A percentile compares a stretch with the other conserved stretches of the same genome.
Evolutionary conservation across 2,113 vertebrate species (phyloP).

Genomic region (Hemiscyllium ocellatum): DNA sequence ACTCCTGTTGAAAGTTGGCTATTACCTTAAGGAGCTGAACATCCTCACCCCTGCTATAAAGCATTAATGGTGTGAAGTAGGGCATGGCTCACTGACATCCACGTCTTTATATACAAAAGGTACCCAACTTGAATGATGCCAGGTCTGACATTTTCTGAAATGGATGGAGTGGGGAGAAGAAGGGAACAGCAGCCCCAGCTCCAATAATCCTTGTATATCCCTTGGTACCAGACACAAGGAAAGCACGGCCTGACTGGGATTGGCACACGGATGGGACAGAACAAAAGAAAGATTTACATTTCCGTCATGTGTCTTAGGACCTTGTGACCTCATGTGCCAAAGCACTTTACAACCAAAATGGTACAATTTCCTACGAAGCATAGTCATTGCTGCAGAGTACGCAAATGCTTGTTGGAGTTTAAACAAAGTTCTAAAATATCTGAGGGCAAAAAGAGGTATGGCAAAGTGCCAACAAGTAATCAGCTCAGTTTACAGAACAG

Average conservation of each 20-base stretch:
- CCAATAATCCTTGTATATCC: background rate
- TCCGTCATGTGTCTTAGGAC: background rate
- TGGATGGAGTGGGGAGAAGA: background rate
- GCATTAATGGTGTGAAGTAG: no score
- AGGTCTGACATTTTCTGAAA: background rate
- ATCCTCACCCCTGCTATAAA: no score
- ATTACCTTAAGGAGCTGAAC: no score
- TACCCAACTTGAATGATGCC: background rate
- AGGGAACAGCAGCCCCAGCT: background rate
- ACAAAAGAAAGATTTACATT: background rate
- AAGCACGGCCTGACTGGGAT: background rate
- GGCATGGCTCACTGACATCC: no score
- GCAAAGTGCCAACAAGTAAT: background rate
- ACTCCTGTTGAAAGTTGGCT: no score
- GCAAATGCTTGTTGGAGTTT: background rate
- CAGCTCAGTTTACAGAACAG: background rate
- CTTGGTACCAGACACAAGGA: background rate
- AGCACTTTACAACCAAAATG: background rate
- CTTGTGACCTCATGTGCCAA: background rate
- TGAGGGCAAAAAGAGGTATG: background rate
- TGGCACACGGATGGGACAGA: background rate
- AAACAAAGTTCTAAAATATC: background rate
- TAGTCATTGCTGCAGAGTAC: background rate
- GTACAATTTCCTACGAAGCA: background rate
- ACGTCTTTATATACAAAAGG: background rate